phyloP scores from a whole-genome alignment of 2,113 vertebrate species.

The Tetrax tetrax region DNA sequence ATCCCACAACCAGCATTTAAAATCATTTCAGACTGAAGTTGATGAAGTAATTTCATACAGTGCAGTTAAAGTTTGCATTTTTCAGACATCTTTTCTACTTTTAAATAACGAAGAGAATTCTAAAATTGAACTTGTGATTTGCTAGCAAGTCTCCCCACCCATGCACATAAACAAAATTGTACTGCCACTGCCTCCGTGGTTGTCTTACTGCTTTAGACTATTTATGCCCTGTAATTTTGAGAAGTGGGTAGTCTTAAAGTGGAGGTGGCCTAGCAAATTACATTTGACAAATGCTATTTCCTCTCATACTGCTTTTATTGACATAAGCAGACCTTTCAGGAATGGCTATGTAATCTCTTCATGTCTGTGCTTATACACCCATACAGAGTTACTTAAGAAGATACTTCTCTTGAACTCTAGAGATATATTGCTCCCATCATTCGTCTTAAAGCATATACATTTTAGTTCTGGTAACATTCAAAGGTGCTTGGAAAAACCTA shows the following conservation, averaged over 20 bases:
- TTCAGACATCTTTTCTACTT: background rate
- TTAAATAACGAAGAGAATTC: background rate
- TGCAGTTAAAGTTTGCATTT: background rate
- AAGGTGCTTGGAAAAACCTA: background rate
- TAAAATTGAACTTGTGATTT: background rate
- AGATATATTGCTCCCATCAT: background rate
- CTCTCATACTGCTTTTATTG: background rate
- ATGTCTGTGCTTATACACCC: background rate
- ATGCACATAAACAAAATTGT: background rate
- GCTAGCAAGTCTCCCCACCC: background rate
- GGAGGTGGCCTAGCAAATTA: background rate
- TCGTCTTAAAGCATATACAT: background rate
- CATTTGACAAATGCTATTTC: background rate
- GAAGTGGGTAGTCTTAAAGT: background rate
- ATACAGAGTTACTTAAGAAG: background rate
- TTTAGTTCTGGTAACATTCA: background rate
- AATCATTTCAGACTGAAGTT: background rate
- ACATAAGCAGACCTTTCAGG: background rate
- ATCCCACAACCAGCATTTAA: background rate
- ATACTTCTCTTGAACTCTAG: background rate
- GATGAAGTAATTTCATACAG: background rate
- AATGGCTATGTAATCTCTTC: background rate
- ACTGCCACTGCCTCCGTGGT: background rate
- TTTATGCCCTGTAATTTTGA: background rate
- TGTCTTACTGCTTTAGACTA: background rate